Base-by-base conservation (phyloP, 2,888 invertebrate genomes). In the Aproaerema taeniolella region DNA sequence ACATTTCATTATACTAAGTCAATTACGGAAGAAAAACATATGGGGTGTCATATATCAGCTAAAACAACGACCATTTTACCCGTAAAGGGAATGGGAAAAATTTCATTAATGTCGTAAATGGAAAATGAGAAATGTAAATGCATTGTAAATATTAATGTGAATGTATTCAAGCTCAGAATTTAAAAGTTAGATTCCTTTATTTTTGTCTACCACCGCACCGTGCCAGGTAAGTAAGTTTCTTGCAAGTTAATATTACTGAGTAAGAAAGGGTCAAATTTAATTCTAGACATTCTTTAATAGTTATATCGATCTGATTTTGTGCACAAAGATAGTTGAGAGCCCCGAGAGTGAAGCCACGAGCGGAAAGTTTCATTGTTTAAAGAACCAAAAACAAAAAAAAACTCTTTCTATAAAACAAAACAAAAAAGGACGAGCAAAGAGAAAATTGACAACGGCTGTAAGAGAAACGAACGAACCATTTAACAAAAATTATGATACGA, bases 1-100 rank as follows among this genome's bases (percentile, higher is more conserved):
- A 55, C 64, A 61, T 70, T 67, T 70, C 70, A 73, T 73, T 75
- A 75, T 57, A 53, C 46, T 45, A 52, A 69, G 67, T 73, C 67
- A 72, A 75, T 73, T 70, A 58, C 49, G 49, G 49, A 58, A 57
- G 58, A 56, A 51, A 58, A 69, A 69, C 63, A 67, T 71, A 71
- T 64, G 67, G 58, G 52, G 49, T 58, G 56, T 53, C 58, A 69
- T 78, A 67, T 71, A 70, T 73, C 64, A 73, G 44, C 55, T 53
- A 46, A 58, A 68, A 73, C 69, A 67, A 70, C 63, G 55, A 54
- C 56, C 59, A 66, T 66, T 71, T 57, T 41, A 52, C 47, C 58
- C 58, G 59, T 65, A 67, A 57, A 49, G 59, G 52, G 58, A 59
- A 67, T 61, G 59, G 55, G 58, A 63, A 65, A 67, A 67, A 56